A percentile compares a stretch with the other conserved stretches of the same genome.
phyloP scores from a whole-genome alignment of 2,113 vertebrate species.

The Dasyprocta punctata region DNA sequence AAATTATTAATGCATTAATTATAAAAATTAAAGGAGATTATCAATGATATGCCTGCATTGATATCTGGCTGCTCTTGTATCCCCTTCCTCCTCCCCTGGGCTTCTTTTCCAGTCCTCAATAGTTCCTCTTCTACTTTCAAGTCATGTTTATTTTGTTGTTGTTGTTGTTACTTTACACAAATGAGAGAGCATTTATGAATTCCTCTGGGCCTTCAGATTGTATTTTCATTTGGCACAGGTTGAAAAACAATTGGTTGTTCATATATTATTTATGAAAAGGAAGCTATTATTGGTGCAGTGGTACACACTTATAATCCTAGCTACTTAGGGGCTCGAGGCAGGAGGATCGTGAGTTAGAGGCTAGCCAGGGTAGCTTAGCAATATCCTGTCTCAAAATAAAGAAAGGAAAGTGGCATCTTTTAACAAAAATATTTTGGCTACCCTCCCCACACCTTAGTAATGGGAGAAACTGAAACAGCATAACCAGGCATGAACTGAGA shows the following conservation, averaged over 20 bases:
- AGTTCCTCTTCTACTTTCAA: not conserved
- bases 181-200: not conserved
- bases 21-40: not conserved
- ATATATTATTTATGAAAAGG: constrained; percentile 32
- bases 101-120: not conserved
- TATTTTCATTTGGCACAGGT: not conserved
- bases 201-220: not conserved
- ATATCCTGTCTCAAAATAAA: not conserved
- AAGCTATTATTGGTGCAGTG: not conserved
- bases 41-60: not conserved
- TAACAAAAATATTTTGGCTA: not conserved
- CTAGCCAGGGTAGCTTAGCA: not conserved
- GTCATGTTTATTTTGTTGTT: not conserved
- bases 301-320: not conserved
- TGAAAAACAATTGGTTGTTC: not conserved
- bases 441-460: not conserved
- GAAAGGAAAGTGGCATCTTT: not conserved
- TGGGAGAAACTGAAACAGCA: not conserved
- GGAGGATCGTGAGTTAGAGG: not conserved
- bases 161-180: not conserved
- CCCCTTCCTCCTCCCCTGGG: no score
- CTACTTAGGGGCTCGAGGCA: not conserved
- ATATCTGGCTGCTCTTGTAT: not conserved
- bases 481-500: not conserved
- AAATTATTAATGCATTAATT: not conserved